These are phyloP conservation scores for Camptogramma bilineatum DNA, from an alignment of 2,888 invertebrate species.

Conservation along the genomic window DNA sequence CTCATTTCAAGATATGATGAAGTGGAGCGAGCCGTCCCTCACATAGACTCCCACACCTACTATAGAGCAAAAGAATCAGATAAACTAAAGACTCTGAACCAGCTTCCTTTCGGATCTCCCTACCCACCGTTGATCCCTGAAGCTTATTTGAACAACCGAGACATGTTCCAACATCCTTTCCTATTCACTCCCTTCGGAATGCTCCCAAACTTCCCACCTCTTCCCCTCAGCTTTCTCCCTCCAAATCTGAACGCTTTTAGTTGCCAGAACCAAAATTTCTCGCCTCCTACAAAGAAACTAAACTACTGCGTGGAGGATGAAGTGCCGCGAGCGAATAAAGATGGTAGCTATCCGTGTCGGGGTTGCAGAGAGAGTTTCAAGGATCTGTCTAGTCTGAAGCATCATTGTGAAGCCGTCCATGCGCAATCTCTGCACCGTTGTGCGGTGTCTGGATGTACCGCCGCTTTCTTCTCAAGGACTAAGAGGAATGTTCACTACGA, in stretches of 20 bases:
- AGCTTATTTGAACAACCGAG: constrained; percentile 71
- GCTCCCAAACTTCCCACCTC: constrained; percentile 78
- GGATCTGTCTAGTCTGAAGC: constrained; percentile 87
- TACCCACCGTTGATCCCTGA: constrained; percentile 74
- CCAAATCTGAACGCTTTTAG: constrained; percentile 74
- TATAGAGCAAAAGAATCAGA: constrained; percentile 73
- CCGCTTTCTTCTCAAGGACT: constrained; percentile 91
- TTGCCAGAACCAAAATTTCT: constrained; percentile 71
- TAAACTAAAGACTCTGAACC: constrained; percentile 66
- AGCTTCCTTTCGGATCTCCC: constrained; percentile 65
- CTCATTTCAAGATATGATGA: constrained; percentile 92
- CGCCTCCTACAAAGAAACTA: constrained; percentile 72
- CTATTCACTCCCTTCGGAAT: constrained; percentile 80
- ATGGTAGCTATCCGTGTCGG: constrained; percentile 89
- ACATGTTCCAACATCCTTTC: constrained; percentile 79
- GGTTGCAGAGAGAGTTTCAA: constrained; percentile 88
- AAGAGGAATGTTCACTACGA: constrained; percentile 92
- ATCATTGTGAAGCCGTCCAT: constrained; percentile 90
- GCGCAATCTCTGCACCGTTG: constrained; percentile 89
- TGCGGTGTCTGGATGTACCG: constrained; percentile 90
- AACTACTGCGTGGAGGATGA: constrained; percentile 89
- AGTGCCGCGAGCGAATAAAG: constrained; percentile 87
- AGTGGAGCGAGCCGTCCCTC: constrained; percentile 86
- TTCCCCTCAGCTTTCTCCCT: constrained; percentile 77
- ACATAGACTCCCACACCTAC: constrained; percentile 82